Evolutionary conservation across 2,888 invertebrate species (phyloP).

Genomic region (Coelogynopora nodosa): DNA sequence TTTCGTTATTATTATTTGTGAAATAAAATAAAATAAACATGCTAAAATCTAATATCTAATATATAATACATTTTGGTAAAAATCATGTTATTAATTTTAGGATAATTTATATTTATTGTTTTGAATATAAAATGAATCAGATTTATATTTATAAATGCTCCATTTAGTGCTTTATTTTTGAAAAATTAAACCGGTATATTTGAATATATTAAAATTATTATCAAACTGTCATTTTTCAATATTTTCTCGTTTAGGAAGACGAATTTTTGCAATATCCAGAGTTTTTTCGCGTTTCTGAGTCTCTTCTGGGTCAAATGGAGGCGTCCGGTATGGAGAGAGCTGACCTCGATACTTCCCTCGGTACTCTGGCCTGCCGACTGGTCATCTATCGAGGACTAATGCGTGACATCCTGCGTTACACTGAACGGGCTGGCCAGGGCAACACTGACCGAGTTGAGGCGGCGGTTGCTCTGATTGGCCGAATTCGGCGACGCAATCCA

Average conservation of each 20-base stretch:
- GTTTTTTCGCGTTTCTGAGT: background rate
- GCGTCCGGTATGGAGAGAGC: background rate
- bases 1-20: too few species aligned
- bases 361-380: slow-evolving; percentile 1
- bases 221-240: background rate
- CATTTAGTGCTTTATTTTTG: too few species aligned
- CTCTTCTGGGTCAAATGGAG: background rate
- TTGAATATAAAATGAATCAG: too few species aligned
- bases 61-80: too few species aligned
- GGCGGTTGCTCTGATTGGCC: background rate
- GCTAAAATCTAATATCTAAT: too few species aligned
- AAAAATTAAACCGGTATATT: background rate
- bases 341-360: background rate
- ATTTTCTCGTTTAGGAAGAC: background rate
- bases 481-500: background rate
- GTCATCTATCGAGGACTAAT: background rate
- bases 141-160: too few species aligned
- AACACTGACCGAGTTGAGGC: background rate
- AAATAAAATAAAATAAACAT: too few species aligned
- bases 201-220: background rate
- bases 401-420: slow-evolving; percentile 2
- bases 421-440: slow-evolving; percentile 5
- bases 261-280: background rate
- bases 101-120: too few species aligned
- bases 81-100: too few species aligned